Evolutionary conservation across 2,113 vertebrate genomes (phyloP).

Genomic region (Fulmarus glacialis): DNA sequence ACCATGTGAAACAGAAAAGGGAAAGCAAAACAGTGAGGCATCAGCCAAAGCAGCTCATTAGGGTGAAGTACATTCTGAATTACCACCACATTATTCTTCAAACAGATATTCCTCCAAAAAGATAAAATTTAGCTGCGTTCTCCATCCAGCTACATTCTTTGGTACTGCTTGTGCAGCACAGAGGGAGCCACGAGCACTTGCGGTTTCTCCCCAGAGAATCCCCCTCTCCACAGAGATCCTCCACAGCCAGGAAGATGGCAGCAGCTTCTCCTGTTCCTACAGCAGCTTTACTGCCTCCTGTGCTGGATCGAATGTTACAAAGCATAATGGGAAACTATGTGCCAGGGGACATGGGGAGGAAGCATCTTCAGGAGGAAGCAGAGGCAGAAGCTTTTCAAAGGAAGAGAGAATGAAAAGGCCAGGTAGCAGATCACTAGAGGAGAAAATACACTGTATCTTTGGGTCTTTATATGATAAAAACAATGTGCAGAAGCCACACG

Average conservation of each 20-base stretch:
- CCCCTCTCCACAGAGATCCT: fast-evolving
- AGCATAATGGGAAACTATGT: background rate
- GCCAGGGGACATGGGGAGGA: background rate
- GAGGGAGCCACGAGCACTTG: fast-evolving
- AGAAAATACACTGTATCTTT: background rate
- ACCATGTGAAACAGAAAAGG: background rate
- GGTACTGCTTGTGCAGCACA: background rate
- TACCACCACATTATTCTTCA: background rate
- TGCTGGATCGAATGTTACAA: fast-evolving
- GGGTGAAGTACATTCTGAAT: background rate
- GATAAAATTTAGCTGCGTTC: background rate
- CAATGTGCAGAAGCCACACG: background rate
- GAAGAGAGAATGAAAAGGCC: background rate
- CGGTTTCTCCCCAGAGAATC: background rate
- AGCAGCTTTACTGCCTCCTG: background rate
- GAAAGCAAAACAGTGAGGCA: background rate
- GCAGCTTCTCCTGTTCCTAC: background rate
- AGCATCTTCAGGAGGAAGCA: background rate
- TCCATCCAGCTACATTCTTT: background rate
- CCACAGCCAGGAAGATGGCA: background rate
- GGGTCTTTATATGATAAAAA: background rate
- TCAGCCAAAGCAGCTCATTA: background rate
- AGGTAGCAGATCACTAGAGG: conserved; percentile 18
- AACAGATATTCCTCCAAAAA: background rate
- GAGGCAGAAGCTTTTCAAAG: background rate